phyloP scores from a whole-genome alignment of 2,888 invertebrate genomes.

The Homarus gammarus region DNA sequence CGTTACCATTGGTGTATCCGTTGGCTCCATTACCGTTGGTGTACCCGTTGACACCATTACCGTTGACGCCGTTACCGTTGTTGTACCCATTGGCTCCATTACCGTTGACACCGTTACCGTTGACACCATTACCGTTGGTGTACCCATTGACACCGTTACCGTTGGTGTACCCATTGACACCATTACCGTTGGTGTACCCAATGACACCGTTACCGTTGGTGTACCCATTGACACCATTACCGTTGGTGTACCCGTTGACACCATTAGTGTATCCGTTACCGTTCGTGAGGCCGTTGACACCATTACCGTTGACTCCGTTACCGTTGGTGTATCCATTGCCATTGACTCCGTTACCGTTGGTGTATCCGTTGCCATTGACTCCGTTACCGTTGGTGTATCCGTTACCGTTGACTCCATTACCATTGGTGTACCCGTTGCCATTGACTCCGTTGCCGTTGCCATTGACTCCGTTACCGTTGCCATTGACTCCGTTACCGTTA shows the following conservation, averaged over 20 bases:
- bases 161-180: background rate
- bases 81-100: no score
- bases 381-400: background rate
- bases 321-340: background rate
- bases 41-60: no score
- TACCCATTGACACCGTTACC: background rate
- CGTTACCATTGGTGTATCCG: no score
- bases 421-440: background rate
- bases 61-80: no score
- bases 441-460: background rate
- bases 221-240: background rate
- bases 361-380: background rate
- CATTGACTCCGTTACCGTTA: background rate
- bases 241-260: background rate
- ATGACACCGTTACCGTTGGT: background rate
- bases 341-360: background rate
- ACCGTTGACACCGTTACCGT: background rate
- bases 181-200: background rate
- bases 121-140: background rate
- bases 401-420: background rate
- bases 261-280: background rate
- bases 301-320: constrained; percentile 3
- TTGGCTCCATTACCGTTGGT: no score
- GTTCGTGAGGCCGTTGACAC: background rate
- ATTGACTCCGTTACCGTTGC: background rate